Percentiles rank a stretch among this genome's conserved stretches.
Conservation (phyloP, 2,113 vertebrate genomes). For the Corapipo altera region DNA sequence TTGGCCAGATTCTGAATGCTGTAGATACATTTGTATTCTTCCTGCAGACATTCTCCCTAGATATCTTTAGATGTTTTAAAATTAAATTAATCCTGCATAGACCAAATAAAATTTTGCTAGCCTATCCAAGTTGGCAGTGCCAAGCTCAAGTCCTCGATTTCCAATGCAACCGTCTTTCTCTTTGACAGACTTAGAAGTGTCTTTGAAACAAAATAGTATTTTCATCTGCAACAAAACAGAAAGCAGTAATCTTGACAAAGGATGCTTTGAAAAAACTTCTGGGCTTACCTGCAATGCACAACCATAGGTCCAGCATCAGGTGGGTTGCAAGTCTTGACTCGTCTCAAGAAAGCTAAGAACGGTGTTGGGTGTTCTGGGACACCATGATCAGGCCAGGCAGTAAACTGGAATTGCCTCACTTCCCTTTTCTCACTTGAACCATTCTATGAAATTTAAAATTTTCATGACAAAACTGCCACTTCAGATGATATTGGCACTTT, state of each 20-base stretch:
- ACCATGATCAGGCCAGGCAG: slow-evolving; percentile 98
- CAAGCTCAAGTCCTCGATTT: neutral
- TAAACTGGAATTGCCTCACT: slow-evolving; percentile 98
- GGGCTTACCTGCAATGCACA: slow-evolving; percentile 94
- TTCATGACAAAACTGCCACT: neutral
- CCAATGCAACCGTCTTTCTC: neutral
- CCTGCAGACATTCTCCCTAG: neutral
- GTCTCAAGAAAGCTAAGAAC: slow-evolving; percentile 92
- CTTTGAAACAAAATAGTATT: neutral
- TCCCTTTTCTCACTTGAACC: slow-evolving; percentile 98
- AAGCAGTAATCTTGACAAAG: neutral
- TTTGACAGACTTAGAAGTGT: neutral
- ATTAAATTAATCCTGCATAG: neutral
- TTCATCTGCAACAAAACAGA: neutral
- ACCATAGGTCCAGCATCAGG: slow-evolving; percentile 98
- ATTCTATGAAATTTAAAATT: slow-evolving; percentile 76
- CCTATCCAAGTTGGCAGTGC: neutral
- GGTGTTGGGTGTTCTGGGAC: slow-evolving; percentile 98
- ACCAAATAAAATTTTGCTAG: neutral
- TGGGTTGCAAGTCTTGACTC: slow-evolving; percentile 97
- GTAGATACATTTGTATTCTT: neutral
- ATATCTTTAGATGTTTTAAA: neutral
- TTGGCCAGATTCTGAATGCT: neutral
- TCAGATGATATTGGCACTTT: neutral
- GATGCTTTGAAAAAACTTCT: neutral